phyloP scores from a whole-genome alignment of 2,888 invertebrate species.

The Eupithecia subumbrata region DNA sequence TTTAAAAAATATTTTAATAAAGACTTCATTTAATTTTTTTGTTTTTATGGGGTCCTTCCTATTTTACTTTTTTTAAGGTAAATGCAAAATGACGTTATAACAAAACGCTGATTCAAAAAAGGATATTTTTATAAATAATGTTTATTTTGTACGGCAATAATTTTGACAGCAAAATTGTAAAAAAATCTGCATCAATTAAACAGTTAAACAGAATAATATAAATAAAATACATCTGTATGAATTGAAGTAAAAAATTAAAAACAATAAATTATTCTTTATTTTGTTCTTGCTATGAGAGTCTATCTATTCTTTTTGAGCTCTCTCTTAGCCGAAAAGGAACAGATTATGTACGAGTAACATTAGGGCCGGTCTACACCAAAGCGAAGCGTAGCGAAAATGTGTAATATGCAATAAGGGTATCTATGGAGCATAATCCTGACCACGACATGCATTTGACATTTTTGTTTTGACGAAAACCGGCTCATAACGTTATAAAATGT shows the following conservation, averaged over 20 bases:
- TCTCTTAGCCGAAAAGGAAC: neutral
- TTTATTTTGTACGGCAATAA: constrained; percentile 26
- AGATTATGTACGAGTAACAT: neutral
- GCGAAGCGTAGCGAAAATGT: neutral
- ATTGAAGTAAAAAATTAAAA: constrained; percentile 3
- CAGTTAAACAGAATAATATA: neutral
- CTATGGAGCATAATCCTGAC: too few species aligned
- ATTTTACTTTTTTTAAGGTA: neutral
- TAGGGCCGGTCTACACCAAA: neutral
- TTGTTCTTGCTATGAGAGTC: neutral
- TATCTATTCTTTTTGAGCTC: neutral
- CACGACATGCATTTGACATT: neutral
- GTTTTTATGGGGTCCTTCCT: neutral
- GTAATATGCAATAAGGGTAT: neutral
- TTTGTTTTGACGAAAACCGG: neutral
- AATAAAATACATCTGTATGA: neutral
- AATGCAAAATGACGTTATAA: neutral
- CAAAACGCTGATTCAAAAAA: neutral
- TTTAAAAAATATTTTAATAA: constrained; percentile 53
- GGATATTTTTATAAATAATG: constrained; percentile 22
- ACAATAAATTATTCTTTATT: neutral
- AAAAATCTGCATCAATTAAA: neutral
- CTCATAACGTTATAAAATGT: neutral
- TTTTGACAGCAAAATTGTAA: constrained; percentile 25
- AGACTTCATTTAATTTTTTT: constrained; percentile 52